Conservation (phyloP, 92 coral and sea anemone genomes). For the Parazoanthus swiftii region DNA sequence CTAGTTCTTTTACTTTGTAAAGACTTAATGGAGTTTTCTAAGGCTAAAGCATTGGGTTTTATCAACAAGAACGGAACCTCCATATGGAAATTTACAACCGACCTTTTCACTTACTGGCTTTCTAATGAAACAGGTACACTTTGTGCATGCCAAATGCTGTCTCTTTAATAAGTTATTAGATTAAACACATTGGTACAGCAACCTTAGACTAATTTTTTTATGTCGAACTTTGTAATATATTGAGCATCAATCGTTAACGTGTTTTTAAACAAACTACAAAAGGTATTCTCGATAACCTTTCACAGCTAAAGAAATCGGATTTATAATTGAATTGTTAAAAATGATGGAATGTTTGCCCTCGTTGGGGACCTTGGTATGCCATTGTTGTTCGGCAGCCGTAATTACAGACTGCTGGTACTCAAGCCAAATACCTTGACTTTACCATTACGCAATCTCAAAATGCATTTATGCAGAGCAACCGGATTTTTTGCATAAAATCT, state of each 20-base stretch:
- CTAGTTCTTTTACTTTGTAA: not conserved
- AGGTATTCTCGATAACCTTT: not conserved
- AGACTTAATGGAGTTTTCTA: not conserved
- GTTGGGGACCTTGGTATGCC: too few species aligned
- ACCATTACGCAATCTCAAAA: too few species aligned
- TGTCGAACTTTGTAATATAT: not conserved
- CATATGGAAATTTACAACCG: not conserved
- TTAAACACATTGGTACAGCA: too few species aligned
- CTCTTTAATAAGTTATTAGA: too few species aligned
- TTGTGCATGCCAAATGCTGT: not conserved
- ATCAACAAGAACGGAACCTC: not conserved
- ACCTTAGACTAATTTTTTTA: too few species aligned
- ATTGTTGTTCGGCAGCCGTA: too few species aligned
- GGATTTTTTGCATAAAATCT: too few species aligned
- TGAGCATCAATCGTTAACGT: not conserved
- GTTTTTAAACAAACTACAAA: not conserved
- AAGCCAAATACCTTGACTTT: too few species aligned
- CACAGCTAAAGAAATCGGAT: not conserved
- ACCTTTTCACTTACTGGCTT: not conserved
- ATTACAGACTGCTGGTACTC: too few species aligned
- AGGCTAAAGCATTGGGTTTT: not conserved
- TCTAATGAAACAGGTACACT: not conserved
- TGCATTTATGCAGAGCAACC: too few species aligned
- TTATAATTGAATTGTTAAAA: too few species aligned
- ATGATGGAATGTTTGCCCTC: too few species aligned